Base-by-base conservation (phyloP, 2,113 vertebrate species). In the Eurypyga helias region DNA sequence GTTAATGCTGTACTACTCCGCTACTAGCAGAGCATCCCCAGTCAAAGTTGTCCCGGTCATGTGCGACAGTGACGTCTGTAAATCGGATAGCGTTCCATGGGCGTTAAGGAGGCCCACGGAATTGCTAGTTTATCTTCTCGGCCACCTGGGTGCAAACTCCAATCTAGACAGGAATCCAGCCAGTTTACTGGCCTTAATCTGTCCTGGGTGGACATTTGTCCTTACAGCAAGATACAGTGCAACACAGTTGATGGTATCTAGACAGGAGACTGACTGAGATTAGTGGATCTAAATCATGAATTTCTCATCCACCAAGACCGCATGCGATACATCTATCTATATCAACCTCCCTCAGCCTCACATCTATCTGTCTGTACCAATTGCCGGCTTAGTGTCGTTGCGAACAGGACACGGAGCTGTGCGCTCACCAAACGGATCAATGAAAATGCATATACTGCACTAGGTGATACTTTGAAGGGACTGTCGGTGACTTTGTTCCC, bases 271-370 rank as follows among this genome's bases (percentile, higher is more conserved):
- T 41, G 77, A 78, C 64, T 77, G 21, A 79, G 60, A 95, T 84
- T 54, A 70, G 51, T 58, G 60, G 86, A 58, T 83, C 17, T 75
- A 93, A 90, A 70, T 60, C 64, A 83, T 21, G 20, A 73, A 46
- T 89, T 87, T 89, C 48, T 89, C 55, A 82, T 84, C 55, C 69
- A 45, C 85, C 24, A 17, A 83, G 46, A 81, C 64, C 64, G 86
- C 43, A 12, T 24, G 21, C 45, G 29, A 70, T 41, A 0, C 14
- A 54, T 62, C 23, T 69, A 8, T 79, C 51, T 67, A 0, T 62
- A 34, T 65, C 60, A 69, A 52, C 31, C 51, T 48, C 55, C 86
- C 58, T 66, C 34, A 33, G 33, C 51, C 89, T 91, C 51, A 17
- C 64, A 49, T 87, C 73, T 46, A 4, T 34, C 62, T 83, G 45